Evolutionary conservation across 2,113 vertebrate species (phyloP), one percentile per base, ranked within the genome.

Genomic region (Cinclus cinclus): DNA sequence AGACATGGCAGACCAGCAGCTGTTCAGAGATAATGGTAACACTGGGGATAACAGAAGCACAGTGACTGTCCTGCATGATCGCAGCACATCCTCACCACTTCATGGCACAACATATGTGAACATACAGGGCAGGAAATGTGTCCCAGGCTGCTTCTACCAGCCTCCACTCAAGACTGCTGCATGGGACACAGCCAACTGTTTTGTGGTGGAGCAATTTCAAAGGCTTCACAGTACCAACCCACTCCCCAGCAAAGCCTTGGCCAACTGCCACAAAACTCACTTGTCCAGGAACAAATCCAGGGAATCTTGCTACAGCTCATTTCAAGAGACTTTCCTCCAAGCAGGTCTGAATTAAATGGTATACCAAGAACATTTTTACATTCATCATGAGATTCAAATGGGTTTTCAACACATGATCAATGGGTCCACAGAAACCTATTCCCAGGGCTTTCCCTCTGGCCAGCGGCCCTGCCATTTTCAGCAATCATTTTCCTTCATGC

Each of bases 301-400:
- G 93, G 93, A 94, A 89, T 95, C 82, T 87, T 20, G 87, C 95
- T 93, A 94, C 79, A 95, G 89, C 92, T 95, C 84, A 82, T 92
- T 91, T 92, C 92, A 95, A 95, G 75, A 95, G 90, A 91, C 65
- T 89, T 81, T 90, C 91, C 81, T 95, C 91, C 95, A 96, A 93
- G 90, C 92, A 96, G 94, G 94, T 95, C 90, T 89, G 89, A 96
- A 94, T 90, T 92, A 96, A 92, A 94, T 85, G 79, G 74, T 85
- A 89, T 92, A 90, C 73, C 82, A 83, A 97, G 91, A 93, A 97
- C 77, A 94, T 84, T 92, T 95, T 92, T 96, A 97, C 94, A 97
- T 96, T 97, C 96, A 96, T 92, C 84, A 90, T 82, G 91, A 96
- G 82, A 97, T 97, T 95, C 94, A 97, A 95, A 96, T 91, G 95